Base-by-base conservation (phyloP, 1,140 invertebrate genomes). In the Drosophila eugracilis region DNA sequence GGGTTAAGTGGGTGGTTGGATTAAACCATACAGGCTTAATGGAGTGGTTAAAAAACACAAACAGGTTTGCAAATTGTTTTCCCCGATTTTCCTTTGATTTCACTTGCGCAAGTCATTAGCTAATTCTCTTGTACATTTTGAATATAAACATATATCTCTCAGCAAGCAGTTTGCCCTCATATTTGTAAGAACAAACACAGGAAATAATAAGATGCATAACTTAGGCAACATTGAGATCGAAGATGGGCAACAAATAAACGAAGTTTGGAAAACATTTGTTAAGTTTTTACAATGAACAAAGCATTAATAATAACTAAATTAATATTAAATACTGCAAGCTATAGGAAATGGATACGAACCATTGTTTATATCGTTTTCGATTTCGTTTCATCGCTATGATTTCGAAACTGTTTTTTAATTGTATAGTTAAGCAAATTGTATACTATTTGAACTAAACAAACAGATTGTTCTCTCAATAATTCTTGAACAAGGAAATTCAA, bases 371-470 rank as follows among this genome's bases (percentile, higher is more conserved):
- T 65, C 39, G 50, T 65, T n/a, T n/a, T n/a, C n/a, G n/a, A n/a
- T 69, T 69, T 78, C 42, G 26, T 75, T 83, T 57, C 75, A 62
- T 48, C 55, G 26, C 30, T 75, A 65, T 70, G 45, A 67, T 67
- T 74, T 77, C 53, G 42, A 63, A 81, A 81, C 63, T 59, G 69
- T 88, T 81, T 86, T 86, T 81, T 74, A 80, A 86, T 88, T 86
- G 83, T 86, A 88, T 88, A 88, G 78, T 65, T 86, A 86, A 86
- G 83, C 57, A 65, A 86, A 86, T 86, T 86, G 83, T 86, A 86
- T 86, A 86, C 83, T 86, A 86, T 83, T 86, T 83, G 66, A 84
- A 75, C 62, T 69, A 84, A 83, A 78, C 52, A 53, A 71, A 22
- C 49, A 86, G 78, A 71, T 62, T 78, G 78, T 86, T 86, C 83